Conservation (phyloP, 2,113 vertebrate species). For the Donacobius atricapilla region DNA sequence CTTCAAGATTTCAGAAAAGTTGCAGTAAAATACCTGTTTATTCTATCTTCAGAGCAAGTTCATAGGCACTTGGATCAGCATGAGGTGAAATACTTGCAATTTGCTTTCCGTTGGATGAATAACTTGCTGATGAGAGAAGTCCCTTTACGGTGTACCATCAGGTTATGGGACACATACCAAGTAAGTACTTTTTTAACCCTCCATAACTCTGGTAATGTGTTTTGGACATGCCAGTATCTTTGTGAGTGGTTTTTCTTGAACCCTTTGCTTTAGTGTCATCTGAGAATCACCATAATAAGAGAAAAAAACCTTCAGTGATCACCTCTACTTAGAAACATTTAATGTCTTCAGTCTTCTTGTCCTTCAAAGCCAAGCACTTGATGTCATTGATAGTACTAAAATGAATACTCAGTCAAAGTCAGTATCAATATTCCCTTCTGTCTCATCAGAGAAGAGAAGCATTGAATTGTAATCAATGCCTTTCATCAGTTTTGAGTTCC, state of each 20-base stretch:
- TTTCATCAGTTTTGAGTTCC: background rate
- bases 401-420: background rate
- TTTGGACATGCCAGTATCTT: background rate
- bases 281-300: background rate
- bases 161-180: slow-evolving; percentile 97
- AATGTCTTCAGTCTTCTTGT: background rate
- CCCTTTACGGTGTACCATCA: slow-evolving; percentile 88
- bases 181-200: slow-evolving; percentile 68
- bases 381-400: background rate
- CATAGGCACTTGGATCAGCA: slow-evolving; percentile 92
- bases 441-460: background rate
- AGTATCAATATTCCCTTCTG: background rate
- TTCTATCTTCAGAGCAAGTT: slow-evolving; percentile 80
- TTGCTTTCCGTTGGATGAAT: slow-evolving; percentile 99
- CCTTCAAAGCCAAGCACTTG: background rate
- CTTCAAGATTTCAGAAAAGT: background rate
- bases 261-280: background rate
- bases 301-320: background rate
- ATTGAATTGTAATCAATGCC: background rate
- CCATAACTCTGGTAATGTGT: background rate
- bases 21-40: slow-evolving; percentile 10
- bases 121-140: slow-evolving; percentile 96
- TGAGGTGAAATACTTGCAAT: slow-evolving; percentile 95
- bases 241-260: background rate
- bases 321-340: background rate